phyloP scores from a whole-genome alignment of 1,140 invertebrate genomes.

The Macrosteles quadrilineatus region DNA sequence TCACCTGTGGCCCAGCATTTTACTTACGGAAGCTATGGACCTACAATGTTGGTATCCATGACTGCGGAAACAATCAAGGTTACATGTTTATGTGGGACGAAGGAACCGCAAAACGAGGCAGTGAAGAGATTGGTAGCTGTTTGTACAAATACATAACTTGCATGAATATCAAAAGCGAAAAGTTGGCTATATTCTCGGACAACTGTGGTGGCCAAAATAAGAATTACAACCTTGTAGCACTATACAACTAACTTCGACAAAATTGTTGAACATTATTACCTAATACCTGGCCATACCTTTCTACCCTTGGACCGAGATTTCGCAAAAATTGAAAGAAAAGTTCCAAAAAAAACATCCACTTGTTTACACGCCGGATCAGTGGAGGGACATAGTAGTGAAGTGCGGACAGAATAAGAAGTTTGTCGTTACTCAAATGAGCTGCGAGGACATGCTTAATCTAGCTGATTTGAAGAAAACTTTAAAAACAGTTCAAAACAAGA shows the following conservation, averaged over 20 bases:
- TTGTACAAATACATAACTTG: slow-evolving; percentile 17
- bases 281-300: slow-evolving; percentile 20
- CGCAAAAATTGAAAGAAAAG: slow-evolving; percentile 25
- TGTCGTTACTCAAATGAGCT: background rate
- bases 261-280: slow-evolving; percentile 6
- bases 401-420: slow-evolving; percentile 19
- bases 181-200: slow-evolving; percentile 12
- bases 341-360: slow-evolving; percentile 7
- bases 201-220: no score
- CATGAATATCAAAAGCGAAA: slow-evolving; percentile 20
- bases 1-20: slow-evolving; percentile 31
- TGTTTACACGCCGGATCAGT: slow-evolving; percentile 14
- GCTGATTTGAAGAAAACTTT: slow-evolving; percentile 1
- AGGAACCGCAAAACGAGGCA: slow-evolving; percentile 31
- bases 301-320: slow-evolving; percentile 24
- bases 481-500: background rate
- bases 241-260: slow-evolving; percentile 21
- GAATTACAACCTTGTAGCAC: slow-evolving; percentile 4
- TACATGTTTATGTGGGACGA: slow-evolving; percentile 39
- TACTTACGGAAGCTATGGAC: slow-evolving; percentile 39
- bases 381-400: slow-evolving; percentile 7
- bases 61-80: slow-evolving; percentile 34
- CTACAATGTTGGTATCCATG: slow-evolving; percentile 38
- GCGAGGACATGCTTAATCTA: slow-evolving; percentile 13
- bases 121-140: slow-evolving; percentile 26